Evolutionary conservation across 1,140 invertebrate genomes (phyloP).

Genomic region (Pararge aegeria): DNA sequence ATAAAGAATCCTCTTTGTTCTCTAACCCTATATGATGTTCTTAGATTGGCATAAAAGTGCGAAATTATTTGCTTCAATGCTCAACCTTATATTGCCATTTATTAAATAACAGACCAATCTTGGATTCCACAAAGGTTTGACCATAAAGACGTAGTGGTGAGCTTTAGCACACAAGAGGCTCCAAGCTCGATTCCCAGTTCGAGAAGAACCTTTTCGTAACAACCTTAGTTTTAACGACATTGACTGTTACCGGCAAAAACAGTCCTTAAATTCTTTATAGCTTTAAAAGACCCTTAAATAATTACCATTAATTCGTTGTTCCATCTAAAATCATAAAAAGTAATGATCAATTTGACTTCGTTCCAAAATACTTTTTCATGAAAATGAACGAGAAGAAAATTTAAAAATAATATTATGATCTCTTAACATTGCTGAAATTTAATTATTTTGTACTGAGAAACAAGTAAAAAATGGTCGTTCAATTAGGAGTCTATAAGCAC

Average conservation of each 20-base stretch:
- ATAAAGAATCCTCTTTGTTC: no score
- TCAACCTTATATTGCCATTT: no score
- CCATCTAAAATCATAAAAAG: constrained; percentile 4
- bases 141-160: no score
- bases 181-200: no score
- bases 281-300: not conserved
- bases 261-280: not conserved
- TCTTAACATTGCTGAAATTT: not conserved
- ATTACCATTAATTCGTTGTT: constrained; percentile 7
- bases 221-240: not conserved
- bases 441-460: not conserved
- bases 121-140: no score
- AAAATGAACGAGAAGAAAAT: not conserved
- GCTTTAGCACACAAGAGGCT: no score
- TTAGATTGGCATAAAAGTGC: no score
- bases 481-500: no score
- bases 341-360: constrained; percentile 5
- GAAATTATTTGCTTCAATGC: no score
- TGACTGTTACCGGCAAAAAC: not conserved
- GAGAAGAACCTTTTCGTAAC: no score
- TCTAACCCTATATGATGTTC: no score
- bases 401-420: not conserved
- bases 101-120: no score
- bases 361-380: not conserved
- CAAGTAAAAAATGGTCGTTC: not conserved